Evolutionary conservation across 2,113 vertebrate species (phyloP).

Genomic region (Colossoma macropomum): DNA sequence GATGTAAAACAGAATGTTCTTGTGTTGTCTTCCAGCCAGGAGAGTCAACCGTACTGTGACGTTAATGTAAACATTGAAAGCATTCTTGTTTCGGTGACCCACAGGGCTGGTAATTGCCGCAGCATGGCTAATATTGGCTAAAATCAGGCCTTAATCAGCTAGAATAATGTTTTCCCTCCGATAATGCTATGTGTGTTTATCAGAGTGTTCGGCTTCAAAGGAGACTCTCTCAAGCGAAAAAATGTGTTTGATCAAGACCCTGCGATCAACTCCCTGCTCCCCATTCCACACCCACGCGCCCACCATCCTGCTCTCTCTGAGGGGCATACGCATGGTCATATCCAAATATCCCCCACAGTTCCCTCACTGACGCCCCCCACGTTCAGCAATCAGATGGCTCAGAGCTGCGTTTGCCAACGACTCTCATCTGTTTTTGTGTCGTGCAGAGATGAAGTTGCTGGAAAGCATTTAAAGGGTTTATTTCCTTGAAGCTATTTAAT

Average conservation of each 20-base stretch:
- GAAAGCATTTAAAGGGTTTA: slow-evolving; percentile 31
- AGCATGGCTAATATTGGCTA: slow-evolving; percentile 59
- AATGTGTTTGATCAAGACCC: slow-evolving; percentile 61
- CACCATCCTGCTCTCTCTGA: background rate
- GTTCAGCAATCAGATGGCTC: slow-evolving; percentile 42
- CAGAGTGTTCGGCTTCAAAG: slow-evolving; percentile 56
- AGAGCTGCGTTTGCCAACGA: slow-evolving; percentile 32
- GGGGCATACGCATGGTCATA: slow-evolving; percentile 5
- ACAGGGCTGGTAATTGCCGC: slow-evolving; percentile 51
- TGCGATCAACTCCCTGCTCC: slow-evolving; percentile 33
- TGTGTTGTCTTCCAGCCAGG: slow-evolving; percentile 23
- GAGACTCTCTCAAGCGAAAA: slow-evolving; percentile 39
- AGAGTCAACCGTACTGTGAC: slow-evolving; percentile 31
- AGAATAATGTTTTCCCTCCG: slow-evolving; percentile 56
- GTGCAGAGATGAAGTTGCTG: slow-evolving; percentile 32
- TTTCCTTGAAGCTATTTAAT: slow-evolving; percentile 31
- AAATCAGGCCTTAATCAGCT: slow-evolving; percentile 61
- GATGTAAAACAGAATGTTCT: slow-evolving; percentile 23
- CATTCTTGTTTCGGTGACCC: slow-evolving; percentile 37
- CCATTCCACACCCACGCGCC: background rate
- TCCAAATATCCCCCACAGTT: slow-evolving; percentile 32
- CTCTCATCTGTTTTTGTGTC: slow-evolving; percentile 54
- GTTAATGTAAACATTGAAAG: slow-evolving; percentile 46
- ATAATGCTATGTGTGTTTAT: slow-evolving; percentile 54
- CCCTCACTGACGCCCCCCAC: slow-evolving; percentile 15